These are phyloP conservation scores for Epinotia ramella DNA, from an alignment of 2,888 invertebrate species.

Conservation along the genomic window DNA sequence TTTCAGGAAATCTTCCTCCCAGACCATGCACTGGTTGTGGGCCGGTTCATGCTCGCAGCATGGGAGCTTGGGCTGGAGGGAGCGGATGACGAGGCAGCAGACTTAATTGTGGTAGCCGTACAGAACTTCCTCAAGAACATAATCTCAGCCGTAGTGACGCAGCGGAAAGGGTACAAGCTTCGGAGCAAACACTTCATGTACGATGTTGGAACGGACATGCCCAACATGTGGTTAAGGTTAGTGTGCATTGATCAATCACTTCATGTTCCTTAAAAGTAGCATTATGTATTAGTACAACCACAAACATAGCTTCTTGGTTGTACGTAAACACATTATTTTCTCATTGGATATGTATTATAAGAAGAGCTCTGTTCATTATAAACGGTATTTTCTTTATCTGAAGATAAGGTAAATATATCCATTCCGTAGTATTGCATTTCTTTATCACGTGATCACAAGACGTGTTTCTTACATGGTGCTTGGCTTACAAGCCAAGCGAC, in stretches of 20 bases:
- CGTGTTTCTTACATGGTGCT: no score
- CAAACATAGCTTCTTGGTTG: no score
- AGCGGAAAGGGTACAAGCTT: slow-evolving; percentile 92
- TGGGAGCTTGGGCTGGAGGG: slow-evolving; percentile 96
- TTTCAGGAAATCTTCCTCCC: slow-evolving; percentile 92
- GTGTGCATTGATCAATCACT: neutral
- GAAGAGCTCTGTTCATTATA: no score
- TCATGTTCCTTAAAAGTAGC: no score
- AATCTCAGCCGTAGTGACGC: slow-evolving; percentile 90
- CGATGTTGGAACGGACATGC: slow-evolving; percentile 91
- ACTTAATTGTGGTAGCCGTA: slow-evolving; percentile 92
- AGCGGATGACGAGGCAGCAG: slow-evolving; percentile 93
- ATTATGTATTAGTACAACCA: no score
- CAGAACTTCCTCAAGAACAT: slow-evolving; percentile 93
- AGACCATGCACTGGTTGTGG: slow-evolving; percentile 92
- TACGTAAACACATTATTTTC: no score
- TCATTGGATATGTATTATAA: no score
- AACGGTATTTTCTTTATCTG: no score
- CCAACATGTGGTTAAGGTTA: slow-evolving; percentile 90
- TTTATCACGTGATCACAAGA: no score
- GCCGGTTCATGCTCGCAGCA: slow-evolving; percentile 93
- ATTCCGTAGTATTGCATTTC: no score
- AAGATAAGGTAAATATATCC: no score
- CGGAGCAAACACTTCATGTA: slow-evolving; percentile 91
- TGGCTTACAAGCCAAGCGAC: no score